A percentile compares a stretch with the other conserved stretches of the same genome.
Conservation (phyloP, 2,888 invertebrate species). For the Orthosia gracilis region DNA sequence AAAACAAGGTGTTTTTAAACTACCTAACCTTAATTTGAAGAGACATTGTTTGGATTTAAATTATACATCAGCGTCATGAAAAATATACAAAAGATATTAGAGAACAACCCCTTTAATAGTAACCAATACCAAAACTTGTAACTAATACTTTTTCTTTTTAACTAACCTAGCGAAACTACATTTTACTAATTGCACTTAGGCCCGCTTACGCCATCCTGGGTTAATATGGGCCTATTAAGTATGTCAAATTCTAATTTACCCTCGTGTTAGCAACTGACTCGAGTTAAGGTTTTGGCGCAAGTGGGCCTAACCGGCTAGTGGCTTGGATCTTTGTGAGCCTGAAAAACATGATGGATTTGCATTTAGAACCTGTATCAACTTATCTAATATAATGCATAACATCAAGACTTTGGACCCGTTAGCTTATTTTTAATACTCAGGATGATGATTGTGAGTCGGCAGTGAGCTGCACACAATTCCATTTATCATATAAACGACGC, state of each 20-base stretch:
- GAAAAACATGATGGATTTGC: not conserved
- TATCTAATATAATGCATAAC: not conserved
- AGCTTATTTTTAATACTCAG: conserved; percentile 15
- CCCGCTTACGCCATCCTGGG: too few species aligned
- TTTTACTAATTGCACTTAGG: not conserved
- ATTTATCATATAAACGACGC: conserved; percentile 39
- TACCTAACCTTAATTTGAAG: not conserved
- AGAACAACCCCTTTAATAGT: not conserved
- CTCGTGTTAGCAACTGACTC: too few species aligned
- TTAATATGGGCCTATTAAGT: too few species aligned
- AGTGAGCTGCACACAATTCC: conserved; percentile 14
- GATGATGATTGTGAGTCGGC: conserved; percentile 46
- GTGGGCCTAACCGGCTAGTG: too few species aligned
- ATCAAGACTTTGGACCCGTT: not conserved
- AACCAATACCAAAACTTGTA: too few species aligned
- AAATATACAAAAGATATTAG: not conserved
- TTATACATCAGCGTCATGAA: not conserved
- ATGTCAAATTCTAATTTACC: too few species aligned
- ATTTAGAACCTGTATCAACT: not conserved
- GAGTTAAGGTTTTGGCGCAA: too few species aligned
- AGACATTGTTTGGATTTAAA: not conserved
- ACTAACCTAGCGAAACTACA: not conserved
- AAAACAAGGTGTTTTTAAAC: not conserved
- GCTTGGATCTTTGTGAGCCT: not conserved
- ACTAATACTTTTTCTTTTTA: not conserved